Percentiles rank a stretch among this genome's conserved stretches.
These are phyloP conservation scores for Taenioides sp. DNA, from an alignment of 2,797 vertebrate genomes.

Conservation along the genomic window DNA sequence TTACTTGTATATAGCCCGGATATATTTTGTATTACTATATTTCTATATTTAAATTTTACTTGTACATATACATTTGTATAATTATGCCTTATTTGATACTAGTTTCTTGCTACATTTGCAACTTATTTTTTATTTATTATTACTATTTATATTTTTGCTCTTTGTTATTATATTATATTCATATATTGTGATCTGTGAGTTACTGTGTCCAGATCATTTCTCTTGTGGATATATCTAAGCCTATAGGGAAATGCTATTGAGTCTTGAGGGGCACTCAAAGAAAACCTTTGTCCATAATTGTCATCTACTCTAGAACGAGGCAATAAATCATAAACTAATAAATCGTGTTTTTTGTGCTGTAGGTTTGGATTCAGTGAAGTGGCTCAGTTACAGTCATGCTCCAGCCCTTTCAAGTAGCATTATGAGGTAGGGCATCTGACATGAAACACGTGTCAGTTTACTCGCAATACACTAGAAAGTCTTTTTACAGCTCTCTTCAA, in stretches of 20 bases:
- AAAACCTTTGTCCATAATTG: not conserved
- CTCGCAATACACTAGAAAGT: not conserved
- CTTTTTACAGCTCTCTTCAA: not conserved
- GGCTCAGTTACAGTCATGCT: not conserved
- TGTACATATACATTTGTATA: too few species aligned
- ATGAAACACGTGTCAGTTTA: not conserved
- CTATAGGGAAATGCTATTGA: not conserved
- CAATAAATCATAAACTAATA: not conserved
- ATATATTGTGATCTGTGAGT: too few species aligned
- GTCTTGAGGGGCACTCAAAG: not conserved
- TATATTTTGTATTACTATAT: too few species aligned
- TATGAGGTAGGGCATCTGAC: not conserved
- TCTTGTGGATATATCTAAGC: not conserved
- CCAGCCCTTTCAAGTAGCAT: not conserved
- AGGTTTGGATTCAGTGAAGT: not conserved
- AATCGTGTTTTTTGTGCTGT: not conserved
- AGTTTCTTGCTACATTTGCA: too few species aligned
- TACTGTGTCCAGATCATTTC: too few species aligned
- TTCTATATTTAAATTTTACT: too few species aligned
- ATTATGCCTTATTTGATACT: too few species aligned
- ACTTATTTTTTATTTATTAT: too few species aligned
- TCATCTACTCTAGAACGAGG: not conserved
- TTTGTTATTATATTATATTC: too few species aligned
- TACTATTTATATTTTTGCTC: too few species aligned
- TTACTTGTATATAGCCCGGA: too few species aligned